Evolutionary conservation across 2,797 vertebrate genomes (phyloP), one percentile per base, ranked within the genome.

Genomic region (Mustela erminea): DNA sequence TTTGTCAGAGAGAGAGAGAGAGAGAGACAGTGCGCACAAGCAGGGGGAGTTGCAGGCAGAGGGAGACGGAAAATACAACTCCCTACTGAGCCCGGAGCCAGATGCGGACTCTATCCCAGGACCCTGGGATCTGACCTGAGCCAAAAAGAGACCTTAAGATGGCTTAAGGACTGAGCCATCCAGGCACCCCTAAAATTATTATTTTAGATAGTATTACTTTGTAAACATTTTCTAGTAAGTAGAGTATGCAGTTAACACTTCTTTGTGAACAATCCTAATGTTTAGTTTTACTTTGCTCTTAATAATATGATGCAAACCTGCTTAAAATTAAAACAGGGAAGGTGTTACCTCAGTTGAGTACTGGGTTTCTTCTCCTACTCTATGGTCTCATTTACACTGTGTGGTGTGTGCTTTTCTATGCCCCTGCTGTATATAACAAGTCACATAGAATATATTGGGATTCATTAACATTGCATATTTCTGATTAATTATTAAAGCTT

Each of bases 401-500:
- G 18, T 46, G 68, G 52, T 74, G 14, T 43, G 41, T 54, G 32
- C 25, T 93, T 80, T 80, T 85, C 29, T 52, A 7, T 52, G 43
- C 3, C 41, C 81, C 32, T 27, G 10, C 7, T 82, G 38, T 62
- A 27, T 70, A 97, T 95, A 93, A 85, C 82, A 95, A 66, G 46
- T 97, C 25, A 2, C 7, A 70, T 1, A 97, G 95, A 90, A 32
- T 95, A 82, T 23, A 83, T 12, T n/a, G 11, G 32, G 66, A 93
- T 97, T 97, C 89, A 97, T 93, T 92, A 97, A 93, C 75, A 97
- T 95, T 97, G 96, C 95, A 89, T 95, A 96, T 88, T 97, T 97
- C 74, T 97, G 84, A 98, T 98, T 46, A 98, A 98, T 98, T 98
- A 98, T 97, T 98, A 95, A 98, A 98, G 95, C 87, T 96, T 97